Conservation (phyloP, 2,797 vertebrate genomes). For the Pseudotriccus pelzelni region DNA sequence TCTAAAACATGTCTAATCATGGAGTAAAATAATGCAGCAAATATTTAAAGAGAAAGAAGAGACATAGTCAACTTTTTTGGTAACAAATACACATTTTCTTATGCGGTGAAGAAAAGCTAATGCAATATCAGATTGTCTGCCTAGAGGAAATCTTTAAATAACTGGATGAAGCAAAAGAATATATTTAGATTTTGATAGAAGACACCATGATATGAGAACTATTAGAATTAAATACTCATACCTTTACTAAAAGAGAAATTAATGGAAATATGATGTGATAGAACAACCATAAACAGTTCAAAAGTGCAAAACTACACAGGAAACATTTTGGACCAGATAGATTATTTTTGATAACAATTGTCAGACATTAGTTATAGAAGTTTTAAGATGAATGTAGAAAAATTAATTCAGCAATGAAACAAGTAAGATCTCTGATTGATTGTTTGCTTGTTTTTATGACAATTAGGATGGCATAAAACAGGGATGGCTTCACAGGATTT, state of each 20-base stretch:
- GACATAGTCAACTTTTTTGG: neutral
- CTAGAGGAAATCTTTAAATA: neutral
- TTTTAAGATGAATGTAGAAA: neutral
- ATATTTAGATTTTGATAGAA: neutral
- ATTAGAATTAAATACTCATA: neutral
- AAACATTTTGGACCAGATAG: fast-evolving
- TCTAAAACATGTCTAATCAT: neutral
- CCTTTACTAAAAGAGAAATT: neutral
- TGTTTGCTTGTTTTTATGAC: neutral
- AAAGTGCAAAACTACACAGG: neutral
- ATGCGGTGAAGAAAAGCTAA: neutral
- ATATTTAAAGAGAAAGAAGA: neutral
- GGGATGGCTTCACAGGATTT: neutral
- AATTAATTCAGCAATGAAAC: neutral
- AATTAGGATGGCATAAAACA: neutral
- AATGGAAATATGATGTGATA: neutral
- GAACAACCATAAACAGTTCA: neutral
- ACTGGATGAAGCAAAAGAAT: neutral
- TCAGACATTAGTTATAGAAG: neutral
- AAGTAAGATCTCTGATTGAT: neutral
- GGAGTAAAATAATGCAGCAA: neutral
- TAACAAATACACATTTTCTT: neutral
- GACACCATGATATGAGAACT: neutral
- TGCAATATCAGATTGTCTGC: neutral
- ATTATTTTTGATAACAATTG: neutral